phyloP scores from a whole-genome alignment of 2,113 vertebrate genomes.

The Onychorhynchus coronatus region DNA sequence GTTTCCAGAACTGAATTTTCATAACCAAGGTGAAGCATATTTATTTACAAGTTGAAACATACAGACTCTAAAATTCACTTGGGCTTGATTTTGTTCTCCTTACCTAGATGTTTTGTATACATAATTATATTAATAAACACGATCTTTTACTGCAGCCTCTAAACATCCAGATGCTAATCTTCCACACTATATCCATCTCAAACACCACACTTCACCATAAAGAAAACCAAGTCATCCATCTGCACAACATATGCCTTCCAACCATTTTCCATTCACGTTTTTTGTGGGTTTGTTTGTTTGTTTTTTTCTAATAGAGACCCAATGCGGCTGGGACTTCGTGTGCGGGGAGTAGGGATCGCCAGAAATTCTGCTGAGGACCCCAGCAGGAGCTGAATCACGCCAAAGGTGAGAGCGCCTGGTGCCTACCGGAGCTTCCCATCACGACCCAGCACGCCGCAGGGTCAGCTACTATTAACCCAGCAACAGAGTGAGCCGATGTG shows the following conservation, averaged over 20 bases:
- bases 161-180: not conserved
- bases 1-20: not conserved
- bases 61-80: not conserved
- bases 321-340: accelerated
- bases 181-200: not conserved
- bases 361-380: not conserved
- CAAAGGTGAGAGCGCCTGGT: not conserved
- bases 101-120: not conserved
- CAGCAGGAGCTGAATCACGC: not conserved
- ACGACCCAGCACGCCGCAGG: not conserved
- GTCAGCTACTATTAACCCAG: accelerated
- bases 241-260: constrained; percentile 8
- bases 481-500: accelerated
- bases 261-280: not conserved
- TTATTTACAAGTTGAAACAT: not conserved
- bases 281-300: not conserved
- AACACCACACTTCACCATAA: not conserved
- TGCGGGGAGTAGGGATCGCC: accelerated
- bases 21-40: not conserved
- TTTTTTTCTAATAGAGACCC: not conserved
- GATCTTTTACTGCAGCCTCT: not conserved
- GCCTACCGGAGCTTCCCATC: not conserved
- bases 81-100: not conserved
- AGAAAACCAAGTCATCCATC: not conserved
- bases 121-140: not conserved